Conservation (phyloP, 2,113 vertebrate genomes). For the rat (Rattus norvegicus) region GRCr8 NC_086020.1:45501501-45502000, state of each 20-base stretch:
- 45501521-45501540: conserved; percentile 13
- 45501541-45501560: conserved; percentile 38
- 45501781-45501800: background rate
- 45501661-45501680: background rate
- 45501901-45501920: background rate
- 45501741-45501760: conserved; percentile 25
- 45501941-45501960: background rate
- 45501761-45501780: background rate
- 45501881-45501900: background rate
- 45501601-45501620: conserved; percentile 9
- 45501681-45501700: conserved; percentile 17
- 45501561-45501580: background rate
- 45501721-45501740: background rate
- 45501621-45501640: background rate
- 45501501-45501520: background rate
- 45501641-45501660: background rate
- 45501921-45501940: background rate
- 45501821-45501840: conserved; percentile 6
- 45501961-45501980: background rate
- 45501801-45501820: conserved; percentile 39
- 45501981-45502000: background rate
- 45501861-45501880: background rate
- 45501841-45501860: background rate
- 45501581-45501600: conserved; percentile 42
- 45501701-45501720: background rate